These are phyloP conservation scores for Vombatus ursinus DNA, from an alignment of 2,113 vertebrate genomes.

Conservation along the genomic window DNA sequence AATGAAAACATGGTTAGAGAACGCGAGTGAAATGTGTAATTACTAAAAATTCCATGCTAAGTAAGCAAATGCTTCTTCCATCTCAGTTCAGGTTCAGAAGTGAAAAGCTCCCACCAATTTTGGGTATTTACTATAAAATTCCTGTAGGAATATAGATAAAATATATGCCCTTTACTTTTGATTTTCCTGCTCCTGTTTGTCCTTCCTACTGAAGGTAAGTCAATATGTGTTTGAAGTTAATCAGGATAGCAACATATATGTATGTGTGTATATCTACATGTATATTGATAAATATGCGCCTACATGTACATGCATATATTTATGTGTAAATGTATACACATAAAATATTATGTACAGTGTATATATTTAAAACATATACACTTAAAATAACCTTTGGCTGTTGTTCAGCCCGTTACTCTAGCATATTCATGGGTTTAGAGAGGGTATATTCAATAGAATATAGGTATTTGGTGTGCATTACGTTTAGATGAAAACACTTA, in stretches of 20 bases:
- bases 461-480: background rate
- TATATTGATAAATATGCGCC: background rate
- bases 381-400: background rate
- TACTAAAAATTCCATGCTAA: background rate
- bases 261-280: background rate
- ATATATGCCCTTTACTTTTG: background rate
- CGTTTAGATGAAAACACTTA: background rate
- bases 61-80: background rate
- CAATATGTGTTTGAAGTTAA: background rate
- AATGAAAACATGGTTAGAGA: background rate
- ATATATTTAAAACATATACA: background rate
- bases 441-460: background rate
- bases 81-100: background rate
- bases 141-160: background rate
- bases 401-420: background rate
- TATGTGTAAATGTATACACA: background rate
- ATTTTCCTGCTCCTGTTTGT: background rate
- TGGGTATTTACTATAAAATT: background rate
- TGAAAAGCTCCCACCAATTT: background rate
- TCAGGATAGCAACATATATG: fast-evolving
- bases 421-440: background rate
- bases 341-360: background rate
- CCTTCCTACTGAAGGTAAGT: background rate
- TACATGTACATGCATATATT: background rate
- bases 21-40: background rate